phyloP scores from a whole-genome alignment of 2,888 invertebrate species.

The Lycocerus yunnanus region DNA sequence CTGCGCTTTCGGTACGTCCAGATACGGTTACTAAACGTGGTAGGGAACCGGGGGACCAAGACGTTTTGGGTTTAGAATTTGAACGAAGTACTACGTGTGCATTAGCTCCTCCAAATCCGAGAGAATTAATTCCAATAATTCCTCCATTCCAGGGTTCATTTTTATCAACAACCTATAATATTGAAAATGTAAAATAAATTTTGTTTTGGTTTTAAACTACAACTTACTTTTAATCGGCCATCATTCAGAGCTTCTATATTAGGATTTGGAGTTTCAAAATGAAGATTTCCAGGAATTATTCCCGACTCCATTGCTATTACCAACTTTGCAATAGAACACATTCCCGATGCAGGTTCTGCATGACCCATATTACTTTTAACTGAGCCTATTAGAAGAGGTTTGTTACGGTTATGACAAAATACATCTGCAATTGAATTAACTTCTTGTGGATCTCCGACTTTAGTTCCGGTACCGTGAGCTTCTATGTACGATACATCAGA shows the following conservation, averaged over 20 bases:
- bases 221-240: constrained; percentile 87
- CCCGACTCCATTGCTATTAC: constrained; percentile 92
- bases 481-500: constrained; percentile 88
- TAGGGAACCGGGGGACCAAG: constrained; percentile 61
- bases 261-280: constrained; percentile 83
- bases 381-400: constrained; percentile 89
- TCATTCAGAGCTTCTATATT: constrained; percentile 89
- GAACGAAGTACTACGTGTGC: constrained; percentile 88
- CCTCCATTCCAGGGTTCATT: constrained; percentile 88
- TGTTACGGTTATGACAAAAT: constrained; percentile 80
- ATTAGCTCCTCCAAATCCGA: constrained; percentile 98
- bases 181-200: too few species aligned
- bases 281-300: constrained; percentile 88
- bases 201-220: too few species aligned
- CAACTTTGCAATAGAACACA: constrained; percentile 89
- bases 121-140: constrained; percentile 92
- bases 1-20: constrained; percentile 84
- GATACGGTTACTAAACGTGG: constrained; percentile 78
- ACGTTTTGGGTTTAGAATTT: constrained; percentile 70
- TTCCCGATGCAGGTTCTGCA: constrained; percentile 90
- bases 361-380: constrained; percentile 99
- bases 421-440: constrained; percentile 91
- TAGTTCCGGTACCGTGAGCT: constrained; percentile 98
- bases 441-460: constrained; percentile 96
- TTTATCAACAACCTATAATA: constrained; percentile 81